A percentile compares a stretch with the other conserved stretches of the same genome.
These are phyloP conservation scores for Lithobius niger DNA, from an alignment of 1,140 invertebrate genomes.

Conservation along the genomic window DNA sequence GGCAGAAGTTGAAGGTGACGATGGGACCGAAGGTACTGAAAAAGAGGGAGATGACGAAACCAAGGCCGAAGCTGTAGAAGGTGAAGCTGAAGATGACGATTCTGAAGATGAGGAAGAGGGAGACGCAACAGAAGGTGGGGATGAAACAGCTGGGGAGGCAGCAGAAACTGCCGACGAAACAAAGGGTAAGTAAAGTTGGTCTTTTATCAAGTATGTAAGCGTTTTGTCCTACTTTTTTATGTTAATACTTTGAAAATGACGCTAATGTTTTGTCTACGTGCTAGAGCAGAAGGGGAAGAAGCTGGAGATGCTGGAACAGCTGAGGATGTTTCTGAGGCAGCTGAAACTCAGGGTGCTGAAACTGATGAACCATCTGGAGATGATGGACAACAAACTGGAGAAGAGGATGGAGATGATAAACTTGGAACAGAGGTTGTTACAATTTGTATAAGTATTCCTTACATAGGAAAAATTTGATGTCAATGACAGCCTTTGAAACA, in stretches of 20 bases:
- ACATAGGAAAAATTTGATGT: too few species aligned
- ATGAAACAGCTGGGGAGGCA: constrained; percentile 8
- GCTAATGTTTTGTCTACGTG: neutral
- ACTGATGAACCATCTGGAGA: constrained; percentile 16
- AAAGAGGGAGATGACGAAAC: neutral
- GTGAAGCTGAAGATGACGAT: constrained; percentile 4
- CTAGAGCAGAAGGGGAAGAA: constrained; percentile 15
- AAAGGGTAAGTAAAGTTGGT: constrained; percentile 12
- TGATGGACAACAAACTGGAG: constrained; percentile 23
- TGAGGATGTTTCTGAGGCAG: constrained; percentile 11
- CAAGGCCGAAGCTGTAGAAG: constrained; percentile 8
- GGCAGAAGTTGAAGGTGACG: constrained; percentile 12
- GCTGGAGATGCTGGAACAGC: constrained; percentile 7
- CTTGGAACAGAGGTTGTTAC: neutral
- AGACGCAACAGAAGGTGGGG: constrained; percentile 8
- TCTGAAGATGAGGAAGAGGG: constrained; percentile 14
- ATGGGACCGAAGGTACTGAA: constrained; percentile 13
- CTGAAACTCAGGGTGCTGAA: constrained; percentile 6
- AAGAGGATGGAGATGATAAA: constrained; percentile 3
- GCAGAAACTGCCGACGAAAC: constrained; percentile 12
- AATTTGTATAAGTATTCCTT: constrained; percentile 5
- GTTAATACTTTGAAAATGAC: neutral
- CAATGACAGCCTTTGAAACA: too few species aligned
- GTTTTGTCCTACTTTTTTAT: neutral
- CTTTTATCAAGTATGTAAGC: neutral